Conservation (phyloP, 2,888 invertebrate genomes). For the Synanthedon tipuliformis region DNA sequence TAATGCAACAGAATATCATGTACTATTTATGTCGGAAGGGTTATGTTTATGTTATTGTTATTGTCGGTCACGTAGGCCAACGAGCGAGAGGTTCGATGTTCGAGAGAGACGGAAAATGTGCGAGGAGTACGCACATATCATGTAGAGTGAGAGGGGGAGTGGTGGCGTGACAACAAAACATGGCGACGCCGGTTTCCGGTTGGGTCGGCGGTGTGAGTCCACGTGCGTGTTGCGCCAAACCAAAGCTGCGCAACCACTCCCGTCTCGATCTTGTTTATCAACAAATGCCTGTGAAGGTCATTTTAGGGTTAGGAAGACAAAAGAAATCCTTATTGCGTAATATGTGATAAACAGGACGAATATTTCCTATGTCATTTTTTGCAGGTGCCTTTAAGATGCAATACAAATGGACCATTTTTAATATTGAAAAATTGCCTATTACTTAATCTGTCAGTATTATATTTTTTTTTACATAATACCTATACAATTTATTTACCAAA, state of each 20-base stretch:
- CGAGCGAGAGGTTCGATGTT: constrained; percentile 29
- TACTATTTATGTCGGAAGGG: constrained; percentile 22
- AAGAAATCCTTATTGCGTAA: constrained; percentile 33
- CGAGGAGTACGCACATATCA: constrained; percentile 19
- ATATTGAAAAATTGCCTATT: too few relatives aligned
- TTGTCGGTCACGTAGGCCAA: constrained; percentile 64
- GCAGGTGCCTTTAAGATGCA: background rate
- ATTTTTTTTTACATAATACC: too few relatives aligned
- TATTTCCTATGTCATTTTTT: background rate
- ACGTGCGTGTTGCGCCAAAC: constrained; percentile 53
- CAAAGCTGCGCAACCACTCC: constrained; percentile 34
- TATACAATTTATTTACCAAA: too few relatives aligned
- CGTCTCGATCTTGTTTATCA: constrained; percentile 58
- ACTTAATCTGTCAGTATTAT: too few relatives aligned
- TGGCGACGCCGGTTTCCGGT: constrained; percentile 64
- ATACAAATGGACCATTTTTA: background rate
- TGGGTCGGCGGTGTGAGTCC: constrained; percentile 59
- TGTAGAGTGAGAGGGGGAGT: constrained; percentile 37
- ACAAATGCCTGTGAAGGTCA: constrained; percentile 67
- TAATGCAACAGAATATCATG: background rate
- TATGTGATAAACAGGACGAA: background rate
- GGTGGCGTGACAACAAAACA: constrained; percentile 65
- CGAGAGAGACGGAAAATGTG: constrained; percentile 20
- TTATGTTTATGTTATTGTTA: constrained; percentile 58
- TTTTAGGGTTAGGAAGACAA: constrained; percentile 45